Conservation (phyloP, 2,797 vertebrate genomes). For the Atherinosoma microstoma region DNA sequence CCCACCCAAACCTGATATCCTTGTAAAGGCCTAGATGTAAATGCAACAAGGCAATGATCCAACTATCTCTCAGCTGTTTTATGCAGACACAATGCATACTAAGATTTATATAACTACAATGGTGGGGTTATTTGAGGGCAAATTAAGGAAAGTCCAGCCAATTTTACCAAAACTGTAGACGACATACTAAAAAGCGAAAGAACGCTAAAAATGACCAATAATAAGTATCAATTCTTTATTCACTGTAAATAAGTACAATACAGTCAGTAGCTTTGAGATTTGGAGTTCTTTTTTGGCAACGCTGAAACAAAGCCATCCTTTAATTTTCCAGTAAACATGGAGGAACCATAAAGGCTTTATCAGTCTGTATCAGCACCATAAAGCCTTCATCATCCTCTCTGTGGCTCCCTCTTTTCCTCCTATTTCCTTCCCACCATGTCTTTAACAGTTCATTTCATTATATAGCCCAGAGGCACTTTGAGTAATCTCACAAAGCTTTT, state of each 20-base stretch:
- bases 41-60: conserved; percentile 16
- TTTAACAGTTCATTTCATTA: conserved; percentile 57
- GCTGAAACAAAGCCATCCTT: background rate
- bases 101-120: conserved; percentile 39
- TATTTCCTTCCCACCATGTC: conserved; percentile 34
- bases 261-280: conserved; percentile 8
- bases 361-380: conserved; percentile 41
- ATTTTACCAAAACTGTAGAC: conserved; percentile 14
- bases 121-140: conserved; percentile 43
- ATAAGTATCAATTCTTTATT: background rate
- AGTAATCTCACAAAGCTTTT: conserved; percentile 38
- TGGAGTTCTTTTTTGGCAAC: conserved; percentile 20
- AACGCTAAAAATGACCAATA: conserved; percentile 16
- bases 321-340: conserved; percentile 39
- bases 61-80: conserved; percentile 22
- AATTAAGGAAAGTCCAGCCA: conserved; percentile 32
- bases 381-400: conserved; percentile 55
- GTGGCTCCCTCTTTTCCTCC: conserved; percentile 41
- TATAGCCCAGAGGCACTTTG: conserved; percentile 49
- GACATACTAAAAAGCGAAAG: conserved; percentile 32
- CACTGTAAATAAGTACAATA: background rate
- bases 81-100: conserved; percentile 27
- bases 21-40: conserved; percentile 11
- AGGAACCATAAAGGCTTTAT: conserved; percentile 36
- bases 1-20: background rate